These are phyloP conservation scores for Theretra japonica DNA, from an alignment of 2,888 invertebrate species.

Conservation along the genomic window DNA sequence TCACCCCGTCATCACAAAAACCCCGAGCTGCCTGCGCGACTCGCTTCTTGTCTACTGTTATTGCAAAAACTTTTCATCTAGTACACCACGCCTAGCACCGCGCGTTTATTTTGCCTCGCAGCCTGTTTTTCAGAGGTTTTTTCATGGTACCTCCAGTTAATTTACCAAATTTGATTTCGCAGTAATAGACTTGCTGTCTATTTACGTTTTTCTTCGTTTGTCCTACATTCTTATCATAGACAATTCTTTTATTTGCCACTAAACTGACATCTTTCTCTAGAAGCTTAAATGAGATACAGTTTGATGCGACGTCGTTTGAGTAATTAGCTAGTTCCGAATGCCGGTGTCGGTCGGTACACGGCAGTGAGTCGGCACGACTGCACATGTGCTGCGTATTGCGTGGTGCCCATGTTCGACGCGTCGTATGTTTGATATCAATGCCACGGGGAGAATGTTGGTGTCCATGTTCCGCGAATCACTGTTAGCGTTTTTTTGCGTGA, in stretches of 20 bases:
- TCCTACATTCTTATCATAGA: neutral
- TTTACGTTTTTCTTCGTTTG: neutral
- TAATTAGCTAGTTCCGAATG: too few relatives aligned
- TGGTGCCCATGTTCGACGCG: too few relatives aligned
- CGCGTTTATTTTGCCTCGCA: neutral
- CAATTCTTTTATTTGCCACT: too few relatives aligned
- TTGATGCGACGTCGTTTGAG: too few relatives aligned
- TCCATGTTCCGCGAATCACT: slow-evolving; percentile 3
- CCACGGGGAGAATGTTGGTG: slow-evolving; percentile 1
- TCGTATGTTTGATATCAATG: slow-evolving; percentile 14
- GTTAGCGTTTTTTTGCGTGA: neutral
- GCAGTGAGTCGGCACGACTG: too few relatives aligned
- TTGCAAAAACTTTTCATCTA: slow-evolving; percentile 3
- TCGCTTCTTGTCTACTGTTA: neutral
- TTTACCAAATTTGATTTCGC: slow-evolving; percentile 5
- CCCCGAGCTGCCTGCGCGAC: neutral
- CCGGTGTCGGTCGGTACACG: neutral
- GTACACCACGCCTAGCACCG: neutral
- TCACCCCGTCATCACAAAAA: neutral
- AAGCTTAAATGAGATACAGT: too few relatives aligned
- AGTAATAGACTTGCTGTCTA: neutral
- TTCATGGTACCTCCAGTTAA: neutral
- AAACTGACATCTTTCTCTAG: too few relatives aligned
- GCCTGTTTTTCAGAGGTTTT: neutral
- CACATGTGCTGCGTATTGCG: too few relatives aligned